phyloP scores from a whole-genome alignment of 2,797 vertebrate genomes.

The Stomatorhinus walkeri region DNA sequence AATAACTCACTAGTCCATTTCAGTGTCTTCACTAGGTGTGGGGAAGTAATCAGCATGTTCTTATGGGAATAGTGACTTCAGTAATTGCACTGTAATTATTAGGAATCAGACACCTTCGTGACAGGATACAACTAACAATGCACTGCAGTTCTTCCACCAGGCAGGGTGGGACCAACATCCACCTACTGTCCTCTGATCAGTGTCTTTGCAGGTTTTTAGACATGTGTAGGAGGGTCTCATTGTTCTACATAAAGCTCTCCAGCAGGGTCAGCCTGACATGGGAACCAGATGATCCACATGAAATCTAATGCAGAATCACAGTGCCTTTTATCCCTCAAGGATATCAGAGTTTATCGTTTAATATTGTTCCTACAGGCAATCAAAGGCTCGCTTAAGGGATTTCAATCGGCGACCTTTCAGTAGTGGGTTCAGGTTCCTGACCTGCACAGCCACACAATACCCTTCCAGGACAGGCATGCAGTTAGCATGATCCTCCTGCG shows the following conservation, averaged over 20 bases:
- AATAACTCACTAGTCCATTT: neutral
- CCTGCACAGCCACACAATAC: neutral
- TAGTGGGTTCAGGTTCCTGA: neutral
- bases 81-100: neutral
- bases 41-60: neutral
- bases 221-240: neutral
- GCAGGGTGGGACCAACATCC: neutral
- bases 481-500: neutral
- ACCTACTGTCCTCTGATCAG: neutral
- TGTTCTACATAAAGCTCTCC: neutral
- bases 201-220: neutral
- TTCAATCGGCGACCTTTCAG: neutral
- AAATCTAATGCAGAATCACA: neutral
- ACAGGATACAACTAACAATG: neutral
- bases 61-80: neutral
- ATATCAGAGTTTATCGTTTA: neutral
- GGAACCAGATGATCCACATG: neutral
- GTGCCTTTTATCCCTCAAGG: neutral
- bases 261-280: neutral
- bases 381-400: neutral
- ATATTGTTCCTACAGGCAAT: slow-evolving; percentile 1
- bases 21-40: neutral
- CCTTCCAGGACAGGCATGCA: neutral
- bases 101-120: neutral
- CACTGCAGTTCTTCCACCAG: neutral